phyloP scores from a whole-genome alignment of 1,140 invertebrate species.

The Colletes latitarsis region DNA sequence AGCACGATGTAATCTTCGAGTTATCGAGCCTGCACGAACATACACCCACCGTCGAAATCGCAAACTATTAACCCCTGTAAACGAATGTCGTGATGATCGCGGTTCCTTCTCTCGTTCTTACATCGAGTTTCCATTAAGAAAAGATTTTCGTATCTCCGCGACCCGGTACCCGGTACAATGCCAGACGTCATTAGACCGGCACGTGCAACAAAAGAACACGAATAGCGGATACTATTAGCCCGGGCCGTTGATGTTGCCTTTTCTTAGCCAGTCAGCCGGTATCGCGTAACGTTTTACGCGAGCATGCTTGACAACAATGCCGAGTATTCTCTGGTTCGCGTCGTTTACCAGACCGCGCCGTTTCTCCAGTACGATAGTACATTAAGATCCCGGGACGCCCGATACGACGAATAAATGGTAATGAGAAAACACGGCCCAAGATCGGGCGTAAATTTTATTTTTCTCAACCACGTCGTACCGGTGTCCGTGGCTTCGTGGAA shows the following conservation, averaged over 20 bases:
- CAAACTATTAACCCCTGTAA: constrained; percentile 11
- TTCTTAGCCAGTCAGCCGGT: constrained; percentile 58
- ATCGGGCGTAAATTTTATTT: constrained; percentile 58
- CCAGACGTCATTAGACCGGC: constrained; percentile 55
- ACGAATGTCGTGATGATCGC: neutral
- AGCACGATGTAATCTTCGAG: too few relatives aligned
- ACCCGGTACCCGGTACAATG: constrained; percentile 34
- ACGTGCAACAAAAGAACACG: constrained; percentile 54
- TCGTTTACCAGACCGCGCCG: constrained; percentile 26
- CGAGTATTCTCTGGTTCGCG: constrained; percentile 39
- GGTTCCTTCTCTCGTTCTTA: constrained; percentile 18
- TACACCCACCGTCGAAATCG: neutral
- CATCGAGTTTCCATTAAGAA: constrained; percentile 61
- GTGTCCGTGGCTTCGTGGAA: neutral
- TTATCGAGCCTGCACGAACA: neutral
- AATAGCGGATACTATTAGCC: constrained; percentile 59
- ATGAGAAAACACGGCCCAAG: constrained; percentile 52
- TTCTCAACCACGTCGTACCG: neutral
- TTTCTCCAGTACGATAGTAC: constrained; percentile 18
- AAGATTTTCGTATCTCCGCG: constrained; percentile 52
- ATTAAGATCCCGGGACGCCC: constrained; percentile 35
- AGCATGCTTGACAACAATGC: constrained; percentile 54
- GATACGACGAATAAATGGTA: constrained; percentile 39
- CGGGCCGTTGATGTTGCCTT: constrained; percentile 42
- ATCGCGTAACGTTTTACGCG: constrained; percentile 59